Evolutionary conservation across 2,797 vertebrate species (phyloP), one percentile per base, ranked within the genome.

Genomic region (Sylvia borin): DNA sequence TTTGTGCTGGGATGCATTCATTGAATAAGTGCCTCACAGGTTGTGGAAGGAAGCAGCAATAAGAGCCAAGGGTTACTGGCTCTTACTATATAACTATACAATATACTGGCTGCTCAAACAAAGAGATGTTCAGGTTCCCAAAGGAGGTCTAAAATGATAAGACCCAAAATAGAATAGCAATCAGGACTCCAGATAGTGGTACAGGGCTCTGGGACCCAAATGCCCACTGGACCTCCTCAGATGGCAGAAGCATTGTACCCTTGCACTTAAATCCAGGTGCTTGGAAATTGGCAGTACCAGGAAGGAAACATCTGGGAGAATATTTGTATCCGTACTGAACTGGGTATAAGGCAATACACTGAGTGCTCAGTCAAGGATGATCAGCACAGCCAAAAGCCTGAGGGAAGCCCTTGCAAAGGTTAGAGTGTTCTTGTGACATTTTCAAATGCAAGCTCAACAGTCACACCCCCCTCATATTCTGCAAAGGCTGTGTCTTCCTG

Each of bases 371-470:
- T 18, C 70, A 75, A 60, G 85, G 88, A 38, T 76, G 80, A 38
- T 54, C 7, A 86, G 62, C 7, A 34, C 73, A 92, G 90, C 66
- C 45, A 8, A 78, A 60, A 76, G 84, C 88, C 95, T 27, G 42
- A 89, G 79, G 82, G 88, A 64, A 50, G 5, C 65, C 34, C 58
- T 51, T 9, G 13, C 16, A 93, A 95, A 95, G 79, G 79, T 88
- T 31, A 65, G n/a, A 66, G 54, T 29, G 62, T 64, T 47, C 51
- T 71, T 53, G 64, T 60, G 94, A 95, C 95, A 93, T 95, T 96
- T 95, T 22, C 90, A 93, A 88, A 92, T 57, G 66, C 60, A 90
- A 66, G 9, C 60, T 92, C 74, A 53, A 76, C 40, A 75, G n/a
- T 55, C 84, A 50, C 8, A 7, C 10, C 3, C 34, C 34, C 72